Evolutionary conservation across 2,888 invertebrate genomes (phyloP), one percentile per base, ranked within the genome.

Genomic region (Alitta virens): DNA sequence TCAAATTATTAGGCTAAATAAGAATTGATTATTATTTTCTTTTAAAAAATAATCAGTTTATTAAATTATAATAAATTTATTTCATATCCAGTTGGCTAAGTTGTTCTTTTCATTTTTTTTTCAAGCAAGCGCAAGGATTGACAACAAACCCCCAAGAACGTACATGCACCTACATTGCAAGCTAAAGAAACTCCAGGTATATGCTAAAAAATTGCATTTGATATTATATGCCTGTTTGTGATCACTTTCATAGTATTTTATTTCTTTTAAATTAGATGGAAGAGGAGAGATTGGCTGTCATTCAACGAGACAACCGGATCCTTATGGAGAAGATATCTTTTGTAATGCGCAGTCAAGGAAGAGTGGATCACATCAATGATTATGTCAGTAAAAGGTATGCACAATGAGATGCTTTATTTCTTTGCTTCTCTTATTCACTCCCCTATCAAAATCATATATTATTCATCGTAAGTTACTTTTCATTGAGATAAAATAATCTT

Each of bases 121-220:
- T 69, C 25, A 65, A 75, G 75, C 73, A 0, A 70, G 63, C 49
- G 60, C 78, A 3, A 72, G 76, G 67, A 74, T 80, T n/a, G 78
- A 80, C 64, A 79, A 76, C 33, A 76, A 70, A 54, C 75, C 80
- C 9, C 80, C 80, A 24, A 72, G 72, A 16, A 79, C 78, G 7
- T 79, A 77, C 68, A 76, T 79, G 75, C 80, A 79, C 65, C 73
- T 79, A 3, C 79, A 80, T 67, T 69, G 78, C n/a, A 80, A 79
- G 59, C 66, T 78, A 43, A 79, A 78, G 64, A 79, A 80, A 68
- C 63, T 80, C 51, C 78, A 78, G 72, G 79, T 78, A 67, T 38
- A 12, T 21, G 3, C n/a, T 18, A 46, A 40, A 12, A 40, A 5
- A 18, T 33, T 33, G 12, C 33, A 33, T 7, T 33, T 12, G 7